Evolutionary conservation across 2,113 vertebrate species (phyloP).

Genomic region (Trichechus manatus): DNA sequence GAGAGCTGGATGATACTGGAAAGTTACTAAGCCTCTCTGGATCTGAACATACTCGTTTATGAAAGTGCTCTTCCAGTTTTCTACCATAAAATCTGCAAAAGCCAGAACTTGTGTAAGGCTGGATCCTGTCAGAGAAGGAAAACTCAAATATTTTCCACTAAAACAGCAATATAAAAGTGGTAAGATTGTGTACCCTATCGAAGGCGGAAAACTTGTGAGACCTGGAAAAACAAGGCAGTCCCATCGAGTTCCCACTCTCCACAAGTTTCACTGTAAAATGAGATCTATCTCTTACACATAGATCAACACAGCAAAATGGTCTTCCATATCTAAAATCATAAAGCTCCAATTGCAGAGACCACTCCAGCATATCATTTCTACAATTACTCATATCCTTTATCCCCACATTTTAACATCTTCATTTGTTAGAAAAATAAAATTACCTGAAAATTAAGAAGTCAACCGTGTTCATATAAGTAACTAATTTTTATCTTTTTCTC

Average conservation of each 20-base stretch:
- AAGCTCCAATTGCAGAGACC: not conserved
- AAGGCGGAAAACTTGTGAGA: not conserved
- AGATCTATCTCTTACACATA: not conserved
- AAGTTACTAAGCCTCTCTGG: not conserved
- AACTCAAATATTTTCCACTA: not conserved
- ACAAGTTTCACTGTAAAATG: not conserved
- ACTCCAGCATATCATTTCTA: not conserved
- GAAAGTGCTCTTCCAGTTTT: not conserved
- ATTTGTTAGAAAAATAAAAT: slow-evolving; percentile 19
- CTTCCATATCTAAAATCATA: not conserved
- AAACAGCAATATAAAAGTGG: not conserved
- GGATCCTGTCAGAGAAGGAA: not conserved
- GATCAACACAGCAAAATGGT: not conserved
- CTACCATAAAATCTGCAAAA: not conserved
- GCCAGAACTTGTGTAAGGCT: not conserved
- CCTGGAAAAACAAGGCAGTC: not conserved
- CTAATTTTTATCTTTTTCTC: slow-evolving; percentile 74
- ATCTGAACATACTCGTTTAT: not conserved
- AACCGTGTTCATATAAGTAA: not conserved
- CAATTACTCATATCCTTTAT: not conserved
- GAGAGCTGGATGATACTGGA: not conserved
- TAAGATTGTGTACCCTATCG: not conserved
- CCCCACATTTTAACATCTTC: not conserved
- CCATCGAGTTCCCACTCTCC: not conserved
- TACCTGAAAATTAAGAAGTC: slow-evolving; percentile 4